Percentiles rank a stretch among this genome's conserved stretches.
Evolutionary conservation across 30 jellyfish, hydroid and myxozoan species (phyloP).

Genomic region (Nemopilema nomurai): DNA sequence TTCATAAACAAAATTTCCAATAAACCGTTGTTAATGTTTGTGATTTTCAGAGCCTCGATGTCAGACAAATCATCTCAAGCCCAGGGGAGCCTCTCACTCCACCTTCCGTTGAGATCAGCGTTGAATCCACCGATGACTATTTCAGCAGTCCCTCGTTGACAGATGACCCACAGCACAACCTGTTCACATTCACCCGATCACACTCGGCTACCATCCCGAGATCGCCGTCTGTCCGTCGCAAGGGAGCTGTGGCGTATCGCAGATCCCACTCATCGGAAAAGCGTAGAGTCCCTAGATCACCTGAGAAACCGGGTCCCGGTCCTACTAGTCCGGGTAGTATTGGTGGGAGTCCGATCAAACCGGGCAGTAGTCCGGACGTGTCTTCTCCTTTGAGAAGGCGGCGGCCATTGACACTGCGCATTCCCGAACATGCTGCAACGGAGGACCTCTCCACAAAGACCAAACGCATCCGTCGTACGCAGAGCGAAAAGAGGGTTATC

Average conservation of each 20-base stretch:
- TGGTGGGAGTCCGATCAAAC: not conserved
- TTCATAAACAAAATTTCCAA: no score
- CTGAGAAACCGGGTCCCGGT: conserved; percentile 3
- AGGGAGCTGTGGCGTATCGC: conserved; percentile 24
- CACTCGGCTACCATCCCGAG: conserved; percentile 56
- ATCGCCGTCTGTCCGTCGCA: conserved; percentile 51
- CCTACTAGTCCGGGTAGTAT: conserved; percentile 2
- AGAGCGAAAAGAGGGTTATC: conserved; percentile 76
- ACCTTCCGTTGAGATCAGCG: not conserved
- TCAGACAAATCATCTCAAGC: conserved; percentile 8
- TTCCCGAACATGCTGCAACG: conserved; percentile 28
- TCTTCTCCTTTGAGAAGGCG: conserved; percentile 47
- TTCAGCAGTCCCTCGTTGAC: conserved; percentile 35
- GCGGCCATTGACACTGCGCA: conserved; percentile 32
- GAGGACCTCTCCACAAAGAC: conserved; percentile 24
- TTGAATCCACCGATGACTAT: conserved; percentile 20
- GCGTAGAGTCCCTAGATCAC: not conserved
- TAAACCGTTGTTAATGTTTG: not conserved
- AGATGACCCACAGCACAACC: conserved; percentile 54
- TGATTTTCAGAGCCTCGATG: not conserved
- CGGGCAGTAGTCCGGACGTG: not conserved
- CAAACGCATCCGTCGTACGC: conserved; percentile 60
- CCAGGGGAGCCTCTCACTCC: conserved; percentile 41
- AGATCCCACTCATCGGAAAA: conserved; percentile 39
- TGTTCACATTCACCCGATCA: conserved; percentile 43